phyloP scores from a whole-genome alignment of 2,888 invertebrate genomes.

The Hirtodrosophila cameraria region DNA sequence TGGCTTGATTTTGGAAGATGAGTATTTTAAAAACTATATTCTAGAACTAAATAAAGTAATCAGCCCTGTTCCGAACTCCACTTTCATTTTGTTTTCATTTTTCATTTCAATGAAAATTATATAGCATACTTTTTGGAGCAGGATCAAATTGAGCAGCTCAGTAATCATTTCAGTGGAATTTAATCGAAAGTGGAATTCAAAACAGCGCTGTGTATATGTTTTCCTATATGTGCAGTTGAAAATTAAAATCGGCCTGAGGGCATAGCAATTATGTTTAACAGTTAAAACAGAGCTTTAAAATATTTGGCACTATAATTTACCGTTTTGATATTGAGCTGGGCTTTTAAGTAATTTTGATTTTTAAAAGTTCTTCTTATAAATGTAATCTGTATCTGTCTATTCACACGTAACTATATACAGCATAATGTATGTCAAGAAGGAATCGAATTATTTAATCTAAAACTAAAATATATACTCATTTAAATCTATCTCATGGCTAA shows the following conservation, averaged over 20 bases:
- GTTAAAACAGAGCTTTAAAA: constrained; percentile 47
- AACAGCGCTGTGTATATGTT: neutral
- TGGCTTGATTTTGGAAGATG: too few species aligned
- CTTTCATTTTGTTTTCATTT: too few species aligned
- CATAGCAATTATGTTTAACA: constrained; percentile 44
- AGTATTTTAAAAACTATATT: too few species aligned
- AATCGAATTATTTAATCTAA: constrained; percentile 13
- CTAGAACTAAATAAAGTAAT: too few species aligned
- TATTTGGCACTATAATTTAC: constrained; percentile 42
- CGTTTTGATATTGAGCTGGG: constrained; percentile 47
- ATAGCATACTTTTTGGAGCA: too few species aligned
- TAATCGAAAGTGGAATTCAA: too few species aligned
- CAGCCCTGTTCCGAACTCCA: too few species aligned
- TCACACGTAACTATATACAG: constrained; percentile 40
- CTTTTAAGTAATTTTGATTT: constrained; percentile 63
- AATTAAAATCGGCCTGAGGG: constrained; percentile 22
- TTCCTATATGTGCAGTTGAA: neutral
- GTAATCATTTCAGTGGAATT: too few species aligned
- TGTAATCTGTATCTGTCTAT: constrained; percentile 7
- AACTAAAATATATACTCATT: constrained; percentile 25
- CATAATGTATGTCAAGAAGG: constrained; percentile 8
- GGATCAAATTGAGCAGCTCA: too few species aligned
- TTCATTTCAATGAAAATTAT: too few species aligned
- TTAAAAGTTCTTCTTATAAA: constrained; percentile 42
- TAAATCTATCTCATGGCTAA: constrained; percentile 35